These are phyloP conservation scores for Malacoraja senta DNA, from an alignment of 2,797 vertebrate genomes.

Conservation along the genomic window DNA sequence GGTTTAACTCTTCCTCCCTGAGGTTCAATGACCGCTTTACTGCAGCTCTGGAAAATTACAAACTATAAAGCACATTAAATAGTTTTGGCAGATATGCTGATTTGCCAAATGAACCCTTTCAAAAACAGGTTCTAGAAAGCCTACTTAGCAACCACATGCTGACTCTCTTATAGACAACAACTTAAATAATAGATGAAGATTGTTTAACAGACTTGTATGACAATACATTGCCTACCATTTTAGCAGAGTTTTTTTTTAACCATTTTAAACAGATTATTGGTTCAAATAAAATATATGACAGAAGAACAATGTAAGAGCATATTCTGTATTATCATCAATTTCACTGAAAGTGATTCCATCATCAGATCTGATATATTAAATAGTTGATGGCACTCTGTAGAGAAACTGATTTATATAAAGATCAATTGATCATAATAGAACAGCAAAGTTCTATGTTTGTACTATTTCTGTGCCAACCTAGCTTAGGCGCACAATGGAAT, in stretches of 20 bases:
- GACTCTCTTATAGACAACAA: slow-evolving; percentile 18
- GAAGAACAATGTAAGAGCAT: neutral
- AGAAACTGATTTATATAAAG: neutral
- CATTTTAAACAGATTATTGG: slow-evolving; percentile 1
- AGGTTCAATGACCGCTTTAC: slow-evolving; percentile 21
- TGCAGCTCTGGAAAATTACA: slow-evolving; percentile 3
- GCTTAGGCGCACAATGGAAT: neutral
- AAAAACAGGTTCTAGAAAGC: slow-evolving; percentile 24
- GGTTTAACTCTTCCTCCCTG: neutral
- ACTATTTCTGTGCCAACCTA: neutral
- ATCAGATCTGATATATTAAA: neutral
- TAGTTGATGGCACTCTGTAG: neutral
- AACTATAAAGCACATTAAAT: slow-evolving; percentile 22
- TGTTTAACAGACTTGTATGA: neutral
- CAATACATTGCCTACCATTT: neutral
- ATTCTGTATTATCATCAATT: neutral
- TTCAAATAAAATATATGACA: neutral
- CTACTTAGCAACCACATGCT: slow-evolving; percentile 13
- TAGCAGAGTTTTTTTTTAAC: neutral
- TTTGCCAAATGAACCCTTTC: slow-evolving; percentile 35
- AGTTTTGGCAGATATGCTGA: slow-evolving; percentile 35
- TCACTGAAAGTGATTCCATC: neutral
- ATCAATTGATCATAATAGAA: neutral
- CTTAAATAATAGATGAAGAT: slow-evolving; percentile 23
- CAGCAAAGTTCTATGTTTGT: neutral